Base-by-base conservation (phyloP, 2,113 vertebrate species). In the Anguilla japonica region DNA sequence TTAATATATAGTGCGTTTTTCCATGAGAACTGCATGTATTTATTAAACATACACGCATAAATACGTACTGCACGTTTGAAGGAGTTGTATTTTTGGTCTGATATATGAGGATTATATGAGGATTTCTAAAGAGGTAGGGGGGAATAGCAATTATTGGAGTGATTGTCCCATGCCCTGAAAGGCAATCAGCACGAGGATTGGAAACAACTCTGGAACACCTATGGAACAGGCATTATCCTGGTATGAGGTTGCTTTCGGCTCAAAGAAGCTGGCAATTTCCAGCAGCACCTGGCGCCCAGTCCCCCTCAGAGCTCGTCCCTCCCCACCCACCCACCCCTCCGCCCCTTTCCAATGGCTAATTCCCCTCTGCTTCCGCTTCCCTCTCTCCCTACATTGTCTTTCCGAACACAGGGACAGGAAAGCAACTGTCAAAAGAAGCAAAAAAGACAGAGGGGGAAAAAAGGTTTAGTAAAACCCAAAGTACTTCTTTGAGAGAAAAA, bases 91-190 rank as follows among this genome's bases (percentile, higher is more conserved):
- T 75, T 75, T 29, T 75, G 26, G 71, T 75, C 71, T 75, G 71
- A 75, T 75, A 11, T n/a, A 75, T 5, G 34, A 13, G 11, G n/a
- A 75, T 26, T 75, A 75, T 75, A 75, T 75, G 71, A 29, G 71
- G 71, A 34, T n/a, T 75, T 75, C 11, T 75, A 14, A 34, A 75
- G 71, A 75, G 71, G 71, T 9, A 75, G 26, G 71, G 71, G n/a
- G 71, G n/a, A 75, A 75, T 75, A n/a, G 71, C 71, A 75, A 75
- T 75, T 75, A 75, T 75, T 34, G 71, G 26, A 75, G 71, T 75
- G 71, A 75, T 34, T 75, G 71, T 75, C 71, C 71, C 26, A 2
- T 13, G n/a, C n/a, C 1, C 26, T 75, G 71, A 75, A 75, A 75
- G 71, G 71, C 71, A 75, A 75, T 75, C 71, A 75, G 71, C 71